Percentiles rank a stretch among this genome's conserved stretches.
Conservation (phyloP, 2,888 invertebrate species). For the Acleris sparsana region DNA sequence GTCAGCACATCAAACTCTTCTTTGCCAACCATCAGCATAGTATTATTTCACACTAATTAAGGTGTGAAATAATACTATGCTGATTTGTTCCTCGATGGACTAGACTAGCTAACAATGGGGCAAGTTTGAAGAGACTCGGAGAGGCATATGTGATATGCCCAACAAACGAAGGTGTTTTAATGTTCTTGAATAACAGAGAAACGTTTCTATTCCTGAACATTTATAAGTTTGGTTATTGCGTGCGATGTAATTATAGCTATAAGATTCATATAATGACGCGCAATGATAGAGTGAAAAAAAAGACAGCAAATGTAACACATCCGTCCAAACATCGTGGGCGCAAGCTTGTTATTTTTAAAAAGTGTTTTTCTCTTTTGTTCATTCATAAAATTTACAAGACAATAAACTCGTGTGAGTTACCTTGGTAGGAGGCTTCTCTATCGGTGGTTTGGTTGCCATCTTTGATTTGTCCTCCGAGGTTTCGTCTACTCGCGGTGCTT, state of each 20-base stretch:
- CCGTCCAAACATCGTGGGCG: slow-evolving; percentile 23
- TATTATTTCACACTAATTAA: no score
- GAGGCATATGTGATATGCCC: no score
- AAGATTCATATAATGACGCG: slow-evolving; percentile 31
- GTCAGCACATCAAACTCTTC: no score
- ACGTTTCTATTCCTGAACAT: slow-evolving; percentile 10
- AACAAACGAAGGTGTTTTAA: neutral
- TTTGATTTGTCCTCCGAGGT: slow-evolving; percentile 63
- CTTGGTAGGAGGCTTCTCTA: slow-evolving; percentile 73
- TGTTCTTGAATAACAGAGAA: slow-evolving; percentile 13
- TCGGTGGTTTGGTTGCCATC: slow-evolving; percentile 78
- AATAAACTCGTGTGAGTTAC: slow-evolving; percentile 45
- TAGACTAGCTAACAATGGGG: no score
- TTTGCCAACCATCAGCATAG: no score
- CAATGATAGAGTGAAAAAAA: slow-evolving; percentile 19
- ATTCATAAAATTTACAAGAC: slow-evolving; percentile 26
- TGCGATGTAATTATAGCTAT: slow-evolving; percentile 17
- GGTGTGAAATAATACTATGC: no score
- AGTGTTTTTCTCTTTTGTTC: slow-evolving; percentile 14
- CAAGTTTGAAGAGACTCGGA: no score
- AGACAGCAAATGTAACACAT: slow-evolving; percentile 27
- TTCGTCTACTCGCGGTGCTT: slow-evolving; percentile 48
- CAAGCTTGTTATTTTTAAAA: slow-evolving; percentile 13
- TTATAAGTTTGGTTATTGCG: slow-evolving; percentile 11
- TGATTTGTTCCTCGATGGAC: no score